Percentiles rank a stretch among this genome's conserved stretches.
Conservation (phyloP, 2,888 invertebrate species). For the Agrotis exclamationis region DNA sequence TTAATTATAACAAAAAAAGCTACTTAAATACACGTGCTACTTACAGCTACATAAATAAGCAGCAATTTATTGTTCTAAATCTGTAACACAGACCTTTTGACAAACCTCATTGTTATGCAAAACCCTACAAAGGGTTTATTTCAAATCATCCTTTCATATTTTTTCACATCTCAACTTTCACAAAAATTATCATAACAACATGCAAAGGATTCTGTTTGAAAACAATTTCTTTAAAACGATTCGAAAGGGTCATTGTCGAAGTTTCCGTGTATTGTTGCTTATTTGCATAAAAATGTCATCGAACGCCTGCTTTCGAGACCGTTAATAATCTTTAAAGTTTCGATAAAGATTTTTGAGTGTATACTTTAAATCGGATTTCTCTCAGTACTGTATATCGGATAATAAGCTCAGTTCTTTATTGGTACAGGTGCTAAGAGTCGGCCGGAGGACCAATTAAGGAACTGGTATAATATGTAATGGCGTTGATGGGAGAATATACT, state of each 20-base stretch:
- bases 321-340: slow-evolving; percentile 67
- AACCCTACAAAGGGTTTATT: slow-evolving; percentile 47
- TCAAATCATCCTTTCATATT: slow-evolving; percentile 45
- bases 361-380: slow-evolving; percentile 42
- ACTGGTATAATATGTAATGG: slow-evolving; percentile 43
- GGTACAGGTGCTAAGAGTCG: slow-evolving; percentile 42
- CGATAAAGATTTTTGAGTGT: slow-evolving; percentile 61
- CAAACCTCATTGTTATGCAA: slow-evolving; percentile 46
- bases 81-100: slow-evolving; percentile 1
- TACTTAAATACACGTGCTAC: background rate
- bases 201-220: slow-evolving; percentile 69
- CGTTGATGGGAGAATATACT: slow-evolving; percentile 29
- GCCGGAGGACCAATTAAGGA: slow-evolving; percentile 47
- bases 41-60: background rate
- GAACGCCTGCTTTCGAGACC: slow-evolving; percentile 60
- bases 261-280: slow-evolving; percentile 69
- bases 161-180: slow-evolving; percentile 75
- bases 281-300: slow-evolving; percentile 83
- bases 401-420: slow-evolving; percentile 60
- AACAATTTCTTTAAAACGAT: slow-evolving; percentile 78
- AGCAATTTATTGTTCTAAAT: background rate
- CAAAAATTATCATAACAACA: slow-evolving; percentile 84
- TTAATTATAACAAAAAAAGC: background rate
- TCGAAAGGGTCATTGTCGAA: slow-evolving; percentile 76
- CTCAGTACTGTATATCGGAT: slow-evolving; percentile 36